Evolutionary conservation across 2,888 invertebrate species (phyloP).

Genomic region (Elysia crispata): DNA sequence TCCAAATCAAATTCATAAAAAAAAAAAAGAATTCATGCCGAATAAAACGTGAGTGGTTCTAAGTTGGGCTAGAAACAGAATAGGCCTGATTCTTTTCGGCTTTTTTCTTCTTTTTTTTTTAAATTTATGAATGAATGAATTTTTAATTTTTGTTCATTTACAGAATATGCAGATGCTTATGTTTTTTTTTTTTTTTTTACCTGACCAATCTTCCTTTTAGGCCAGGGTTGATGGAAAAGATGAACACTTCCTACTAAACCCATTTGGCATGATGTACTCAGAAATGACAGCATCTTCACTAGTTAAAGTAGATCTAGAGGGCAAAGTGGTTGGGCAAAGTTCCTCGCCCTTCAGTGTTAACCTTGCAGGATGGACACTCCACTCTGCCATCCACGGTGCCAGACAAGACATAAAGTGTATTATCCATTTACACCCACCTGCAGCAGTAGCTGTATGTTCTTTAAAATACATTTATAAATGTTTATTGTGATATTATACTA

Average conservation of each 20-base stretch:
- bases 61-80: too few species aligned
- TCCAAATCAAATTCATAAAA: too few species aligned
- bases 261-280: conserved; percentile 94
- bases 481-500: too few species aligned
- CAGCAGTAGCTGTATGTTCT: conserved; percentile 88
- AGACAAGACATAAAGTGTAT: conserved; percentile 97
- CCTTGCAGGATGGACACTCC: conserved; percentile 91
- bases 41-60: too few species aligned
- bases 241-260: conserved; percentile 97
- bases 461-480: too few species aligned
- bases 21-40: too few species aligned
- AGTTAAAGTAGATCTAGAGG: conserved; percentile 75
- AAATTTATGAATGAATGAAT: too few species aligned
- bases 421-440: conserved; percentile 93
- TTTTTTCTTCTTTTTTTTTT: too few species aligned
- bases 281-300: conserved; percentile 81
- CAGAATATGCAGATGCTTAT: too few species aligned
- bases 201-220: conserved; percentile 67
- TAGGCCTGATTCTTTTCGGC: too few species aligned
- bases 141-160: too few species aligned
- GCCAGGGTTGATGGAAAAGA: conserved; percentile 95
- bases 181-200: too few species aligned
- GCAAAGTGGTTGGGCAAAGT: conserved; percentile 82
- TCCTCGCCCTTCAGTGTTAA: conserved; percentile 93
- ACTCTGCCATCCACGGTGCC: conserved; percentile 96